Evolutionary conservation across 2,888 invertebrate genomes (phyloP).

Genomic region (Acronicta alni): DNA sequence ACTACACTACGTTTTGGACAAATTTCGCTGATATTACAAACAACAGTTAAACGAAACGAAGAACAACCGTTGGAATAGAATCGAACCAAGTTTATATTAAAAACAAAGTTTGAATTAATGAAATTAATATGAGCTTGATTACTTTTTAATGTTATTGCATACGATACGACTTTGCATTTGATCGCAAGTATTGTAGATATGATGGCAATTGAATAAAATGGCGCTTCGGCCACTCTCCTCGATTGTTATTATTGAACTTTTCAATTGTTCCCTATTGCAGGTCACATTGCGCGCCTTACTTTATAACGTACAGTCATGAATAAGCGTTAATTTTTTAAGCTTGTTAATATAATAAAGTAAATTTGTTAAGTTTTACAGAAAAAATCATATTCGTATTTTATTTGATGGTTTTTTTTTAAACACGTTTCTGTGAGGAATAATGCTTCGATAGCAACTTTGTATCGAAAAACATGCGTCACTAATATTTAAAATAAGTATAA

Average conservation of each 20-base stretch:
- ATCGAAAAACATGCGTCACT: no score
- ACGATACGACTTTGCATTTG: slow-evolving; percentile 27
- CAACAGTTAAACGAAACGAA: not conserved
- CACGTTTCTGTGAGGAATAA: slow-evolving; percentile 1
- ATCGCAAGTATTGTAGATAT: slow-evolving; percentile 37
- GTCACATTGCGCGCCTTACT: slow-evolving; percentile 14
- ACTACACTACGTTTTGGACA: not conserved
- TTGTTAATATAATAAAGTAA: no score
- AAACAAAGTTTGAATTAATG: slow-evolving; percentile 16
- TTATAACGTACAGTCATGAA: slow-evolving; percentile 12
- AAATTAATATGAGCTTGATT: slow-evolving; percentile 19
- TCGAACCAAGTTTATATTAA: slow-evolving; percentile 13
- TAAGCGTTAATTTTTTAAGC: slow-evolving; percentile 18
- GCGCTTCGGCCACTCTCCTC: slow-evolving; percentile 44
- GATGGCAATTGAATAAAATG: slow-evolving; percentile 48
- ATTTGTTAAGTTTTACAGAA: no score
- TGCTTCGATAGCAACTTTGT: slow-evolving; percentile 2
- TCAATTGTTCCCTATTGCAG: slow-evolving; percentile 38
- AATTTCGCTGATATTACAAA: not conserved
- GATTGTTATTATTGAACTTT: slow-evolving; percentile 56
- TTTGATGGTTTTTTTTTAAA: not conserved
- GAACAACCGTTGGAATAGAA: not conserved
- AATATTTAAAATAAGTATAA: no score
- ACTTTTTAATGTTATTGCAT: slow-evolving; percentile 25
- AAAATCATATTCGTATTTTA: not conserved